Evolutionary conservation across 2,888 invertebrate genomes (phyloP).

Genomic region (Stegana nigrithorax): DNA sequence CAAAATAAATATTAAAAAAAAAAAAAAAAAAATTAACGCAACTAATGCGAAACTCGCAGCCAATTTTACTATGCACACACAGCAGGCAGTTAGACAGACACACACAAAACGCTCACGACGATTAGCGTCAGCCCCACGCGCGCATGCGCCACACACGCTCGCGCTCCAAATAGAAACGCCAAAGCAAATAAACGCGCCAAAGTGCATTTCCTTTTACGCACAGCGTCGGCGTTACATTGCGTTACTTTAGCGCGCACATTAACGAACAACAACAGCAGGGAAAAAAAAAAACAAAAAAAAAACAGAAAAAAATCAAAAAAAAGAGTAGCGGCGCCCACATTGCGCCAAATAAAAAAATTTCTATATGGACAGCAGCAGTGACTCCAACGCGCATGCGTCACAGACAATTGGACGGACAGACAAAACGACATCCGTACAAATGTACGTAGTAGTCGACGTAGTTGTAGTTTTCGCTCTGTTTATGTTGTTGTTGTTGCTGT

Average conservation of each 20-base stretch:
- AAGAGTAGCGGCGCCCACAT: slow-evolving; percentile 38
- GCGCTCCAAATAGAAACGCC: slow-evolving; percentile 15
- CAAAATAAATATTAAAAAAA: too few relatives aligned
- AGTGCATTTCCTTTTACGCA: slow-evolving; percentile 63
- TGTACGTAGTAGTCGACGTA: neutral
- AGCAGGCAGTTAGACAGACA: neutral
- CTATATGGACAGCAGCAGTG: slow-evolving; percentile 52
- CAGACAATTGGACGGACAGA: slow-evolving; percentile 15
- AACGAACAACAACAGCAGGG: too few relatives aligned
- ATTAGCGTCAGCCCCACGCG: slow-evolving; percentile 3
- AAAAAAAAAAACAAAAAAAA: slow-evolving; percentile 13
- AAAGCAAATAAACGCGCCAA: slow-evolving; percentile 34
- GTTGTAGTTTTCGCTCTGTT: neutral
- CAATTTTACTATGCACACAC: neutral
- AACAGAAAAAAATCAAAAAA: slow-evolving; percentile 17
- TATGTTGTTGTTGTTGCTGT: slow-evolving; percentile 27
- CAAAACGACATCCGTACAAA: slow-evolving; percentile 7
- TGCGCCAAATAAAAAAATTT: slow-evolving; percentile 42
- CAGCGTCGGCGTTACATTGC: slow-evolving; percentile 17
- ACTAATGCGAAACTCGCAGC: neutral
- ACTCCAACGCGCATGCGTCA: slow-evolving; percentile 28
- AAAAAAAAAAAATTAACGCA: neutral
- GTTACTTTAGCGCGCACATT: too few relatives aligned
- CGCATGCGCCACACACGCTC: slow-evolving; percentile 6
- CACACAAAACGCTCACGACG: too few relatives aligned